Conservation (phyloP, 2,113 vertebrate genomes). For the Pelobates fuscus region DNA sequence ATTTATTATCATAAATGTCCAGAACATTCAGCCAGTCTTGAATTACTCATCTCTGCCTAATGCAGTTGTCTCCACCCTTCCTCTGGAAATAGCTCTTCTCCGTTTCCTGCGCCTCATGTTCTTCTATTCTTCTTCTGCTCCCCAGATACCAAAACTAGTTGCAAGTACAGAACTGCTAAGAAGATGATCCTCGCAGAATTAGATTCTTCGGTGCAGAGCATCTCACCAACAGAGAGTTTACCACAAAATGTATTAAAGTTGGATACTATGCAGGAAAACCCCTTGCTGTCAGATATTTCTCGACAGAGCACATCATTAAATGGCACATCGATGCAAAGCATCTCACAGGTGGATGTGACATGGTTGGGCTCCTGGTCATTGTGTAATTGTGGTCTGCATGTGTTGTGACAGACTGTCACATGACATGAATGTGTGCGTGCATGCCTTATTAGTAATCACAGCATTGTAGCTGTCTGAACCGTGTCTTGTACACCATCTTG, state of each 20-base stretch:
- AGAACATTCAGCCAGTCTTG: too few species aligned
- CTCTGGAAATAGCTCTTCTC: too few species aligned
- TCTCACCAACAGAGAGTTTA: not conserved
- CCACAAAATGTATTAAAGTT: not conserved
- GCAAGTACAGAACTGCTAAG: not conserved
- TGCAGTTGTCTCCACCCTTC: too few species aligned
- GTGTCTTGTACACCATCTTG: too few species aligned
- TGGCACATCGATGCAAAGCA: not conserved
- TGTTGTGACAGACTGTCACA: too few species aligned
- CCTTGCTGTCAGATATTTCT: not conserved
- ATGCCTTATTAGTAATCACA: too few species aligned
- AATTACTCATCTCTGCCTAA: too few species aligned
- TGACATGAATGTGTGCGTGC: too few species aligned
- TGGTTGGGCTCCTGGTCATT: not conserved
- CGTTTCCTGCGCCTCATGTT: too few species aligned
- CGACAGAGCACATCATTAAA: not conserved
- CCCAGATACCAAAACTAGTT: not conserved
- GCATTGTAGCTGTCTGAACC: too few species aligned
- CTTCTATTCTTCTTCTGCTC: not conserved
- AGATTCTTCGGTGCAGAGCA: not conserved
- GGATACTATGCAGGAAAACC: not conserved
- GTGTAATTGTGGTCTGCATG: not conserved
- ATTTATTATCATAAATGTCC: too few species aligned
- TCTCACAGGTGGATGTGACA: not conserved
- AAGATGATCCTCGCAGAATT: not conserved